Evolutionary conservation across 2,797 vertebrate genomes (phyloP), one percentile per base, ranked within the genome.

Genomic region (Mormyrops attenuatus): DNA sequence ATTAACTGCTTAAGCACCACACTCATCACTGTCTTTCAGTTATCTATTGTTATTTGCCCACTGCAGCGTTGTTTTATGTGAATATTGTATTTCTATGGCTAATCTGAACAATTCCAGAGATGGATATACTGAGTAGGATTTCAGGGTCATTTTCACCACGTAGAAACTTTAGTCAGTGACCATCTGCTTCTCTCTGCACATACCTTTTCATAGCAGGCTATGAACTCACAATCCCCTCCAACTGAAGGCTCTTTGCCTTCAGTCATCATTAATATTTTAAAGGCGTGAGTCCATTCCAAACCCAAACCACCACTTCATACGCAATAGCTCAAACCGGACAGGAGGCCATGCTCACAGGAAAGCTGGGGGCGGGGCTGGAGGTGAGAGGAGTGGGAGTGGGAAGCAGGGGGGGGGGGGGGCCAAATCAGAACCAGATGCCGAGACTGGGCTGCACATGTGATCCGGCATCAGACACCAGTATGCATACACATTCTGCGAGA

Each of bases 231-330:
- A 20, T 84, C 53, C 15, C 41, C 13, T 41, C 30, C 8, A 69
- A n/a, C 47, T 44, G n/a, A 34, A n/a, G 26, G 49, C 26, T 89
- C 88, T 90, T 92, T 92, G 93, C 93, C 87, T 73, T 88, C 80
- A 93, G 92, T 91, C 90, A 6, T 92, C 88, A 93, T 94, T 90
- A 94, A 95, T 94, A 94, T 93, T 94, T 90, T 90, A 93, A 90
- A 89, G 22, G 88, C 90, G 90, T 94, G 93, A 94, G 92, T 92
- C 92, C 93, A 91, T 96, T 96, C 95, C 95, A 95, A 82, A 82
- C 41, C 77, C 41, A n/a, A 82, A 93, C 93, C 91, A 89, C 77
- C 88, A 94, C 92, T 93, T 93, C 85, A 90, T 93, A 92, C 93
- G 91, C 89, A 91, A 91, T 91, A 69, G 90, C 82, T 90, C 15